These are phyloP conservation scores for Zygogramma bicolorata DNA, from an alignment of 2,888 invertebrate species.

Conservation along the genomic window DNA sequence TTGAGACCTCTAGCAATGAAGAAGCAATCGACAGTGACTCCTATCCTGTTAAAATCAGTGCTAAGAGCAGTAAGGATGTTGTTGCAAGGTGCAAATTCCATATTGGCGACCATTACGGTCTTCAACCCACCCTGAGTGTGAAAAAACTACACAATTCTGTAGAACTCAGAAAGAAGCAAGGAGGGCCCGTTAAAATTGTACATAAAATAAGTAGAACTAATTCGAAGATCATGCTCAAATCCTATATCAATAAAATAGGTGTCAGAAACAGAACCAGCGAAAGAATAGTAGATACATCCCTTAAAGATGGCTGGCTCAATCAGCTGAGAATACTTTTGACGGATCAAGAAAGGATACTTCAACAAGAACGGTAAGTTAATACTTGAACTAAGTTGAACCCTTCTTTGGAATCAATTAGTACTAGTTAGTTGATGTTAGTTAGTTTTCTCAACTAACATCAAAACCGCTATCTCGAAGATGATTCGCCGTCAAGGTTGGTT, in stretches of 20 bases:
- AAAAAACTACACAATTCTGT: slow-evolving; percentile 42
- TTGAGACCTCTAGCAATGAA: slow-evolving; percentile 20
- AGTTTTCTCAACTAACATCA: no score
- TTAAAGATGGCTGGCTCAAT: slow-evolving; percentile 69
- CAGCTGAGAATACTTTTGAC: slow-evolving; percentile 71
- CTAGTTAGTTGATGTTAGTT: no score
- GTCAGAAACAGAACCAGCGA: slow-evolving; percentile 26
- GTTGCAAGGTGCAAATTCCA: background rate
- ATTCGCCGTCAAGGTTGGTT: no score
- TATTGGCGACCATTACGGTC: slow-evolving; percentile 7
- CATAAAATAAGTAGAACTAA: slow-evolving; percentile 57
- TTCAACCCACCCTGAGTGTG: slow-evolving; percentile 43
- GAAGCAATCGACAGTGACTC: background rate
- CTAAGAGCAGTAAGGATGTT: background rate
- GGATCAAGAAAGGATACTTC: slow-evolving; percentile 71
- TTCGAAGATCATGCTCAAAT: slow-evolving; percentile 64
- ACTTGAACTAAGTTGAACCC: no score
- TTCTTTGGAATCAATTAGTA: no score
- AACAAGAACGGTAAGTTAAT: slow-evolving; percentile 71
- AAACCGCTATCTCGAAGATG: no score
- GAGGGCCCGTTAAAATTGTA: slow-evolving; percentile 51
- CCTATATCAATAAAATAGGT: slow-evolving; percentile 65
- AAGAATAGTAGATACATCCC: slow-evolving; percentile 62
- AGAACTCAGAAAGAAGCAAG: slow-evolving; percentile 21
- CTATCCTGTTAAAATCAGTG: background rate